A percentile compares a stretch with the other conserved stretches of the same genome.
Conservation (phyloP, 64 coral and sea anemone species). For the Dendrophyllia cribrosa region DNA sequence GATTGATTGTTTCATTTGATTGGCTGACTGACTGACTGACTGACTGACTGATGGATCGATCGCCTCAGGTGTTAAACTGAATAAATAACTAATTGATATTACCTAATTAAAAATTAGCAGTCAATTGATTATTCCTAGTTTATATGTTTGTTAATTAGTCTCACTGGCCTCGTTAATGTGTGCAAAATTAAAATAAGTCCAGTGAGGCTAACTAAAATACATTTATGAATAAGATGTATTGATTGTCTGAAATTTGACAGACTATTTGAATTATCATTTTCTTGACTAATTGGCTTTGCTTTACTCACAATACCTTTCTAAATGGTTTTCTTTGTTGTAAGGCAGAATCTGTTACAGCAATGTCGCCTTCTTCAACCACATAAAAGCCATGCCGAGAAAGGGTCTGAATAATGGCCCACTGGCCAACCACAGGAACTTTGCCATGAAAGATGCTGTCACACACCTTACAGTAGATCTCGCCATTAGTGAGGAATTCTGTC, state of each 20-base stretch:
- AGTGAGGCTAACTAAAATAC: too few relatives aligned
- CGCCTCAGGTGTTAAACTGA: too few relatives aligned
- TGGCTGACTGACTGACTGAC: background rate
- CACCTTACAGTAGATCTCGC: constrained; percentile 86
- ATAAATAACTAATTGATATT: too few relatives aligned
- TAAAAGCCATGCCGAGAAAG: constrained; percentile 94
- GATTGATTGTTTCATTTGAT: background rate
- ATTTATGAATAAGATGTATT: too few relatives aligned
- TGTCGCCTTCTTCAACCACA: constrained; percentile 94
- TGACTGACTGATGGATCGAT: background rate
- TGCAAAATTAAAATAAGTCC: too few relatives aligned
- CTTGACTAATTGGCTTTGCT: too few relatives aligned
- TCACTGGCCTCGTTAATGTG: too few relatives aligned
- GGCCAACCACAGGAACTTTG: constrained; percentile 71
- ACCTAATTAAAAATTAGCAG: too few relatives aligned
- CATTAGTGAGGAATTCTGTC: constrained; percentile 87
- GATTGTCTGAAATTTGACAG: too few relatives aligned
- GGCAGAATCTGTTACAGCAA: constrained; percentile 96
- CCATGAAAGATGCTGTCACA: constrained; percentile 80
- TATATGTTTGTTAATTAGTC: too few relatives aligned
- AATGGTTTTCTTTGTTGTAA: constrained; percentile 95
- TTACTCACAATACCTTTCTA: constrained; percentile 76
- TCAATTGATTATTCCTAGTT: too few relatives aligned
- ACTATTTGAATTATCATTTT: too few relatives aligned
- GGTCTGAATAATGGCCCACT: constrained; percentile 95